A percentile compares a stretch with the other conserved stretches of the same genome.
These are phyloP conservation scores for Papilio demoleus DNA, from an alignment of 2,888 invertebrate species.

Conservation along the genomic window DNA sequence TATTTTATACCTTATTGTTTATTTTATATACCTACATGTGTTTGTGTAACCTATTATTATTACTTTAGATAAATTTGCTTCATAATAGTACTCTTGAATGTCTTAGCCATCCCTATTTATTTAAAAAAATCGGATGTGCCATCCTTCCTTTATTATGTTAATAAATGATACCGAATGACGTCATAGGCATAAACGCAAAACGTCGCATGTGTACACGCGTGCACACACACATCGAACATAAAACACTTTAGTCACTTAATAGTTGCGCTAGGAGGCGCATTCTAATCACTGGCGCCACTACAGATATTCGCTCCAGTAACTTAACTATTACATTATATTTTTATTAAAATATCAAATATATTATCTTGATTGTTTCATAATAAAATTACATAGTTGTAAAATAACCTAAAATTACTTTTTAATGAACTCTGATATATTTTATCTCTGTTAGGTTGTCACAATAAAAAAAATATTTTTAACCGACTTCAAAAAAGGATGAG, in stretches of 20 bases:
- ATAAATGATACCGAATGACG: conserved; percentile 47
- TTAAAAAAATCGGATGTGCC: conserved; percentile 28
- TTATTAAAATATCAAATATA: background rate
- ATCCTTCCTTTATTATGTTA: conserved; percentile 46
- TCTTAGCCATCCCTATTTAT: background rate
- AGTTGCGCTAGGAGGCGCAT: conserved; percentile 42
- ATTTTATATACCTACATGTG: no score
- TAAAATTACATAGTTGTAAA: no score
- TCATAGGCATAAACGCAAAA: conserved; percentile 44
- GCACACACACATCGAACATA: conserved; percentile 42
- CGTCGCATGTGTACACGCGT: conserved; percentile 48
- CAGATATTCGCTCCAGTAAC: conserved; percentile 40
- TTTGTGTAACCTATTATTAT: no score
- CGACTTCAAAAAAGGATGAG: no score
- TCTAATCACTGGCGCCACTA: conserved; percentile 37
- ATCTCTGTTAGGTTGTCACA: no score
- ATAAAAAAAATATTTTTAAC: no score
- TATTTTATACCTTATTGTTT: no score
- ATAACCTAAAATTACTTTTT: no score
- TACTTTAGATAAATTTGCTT: no score
- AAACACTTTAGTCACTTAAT: conserved; percentile 39
- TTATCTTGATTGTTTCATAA: no score
- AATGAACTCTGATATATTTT: no score
- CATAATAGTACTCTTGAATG: conserved; percentile 3
- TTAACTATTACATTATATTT: background rate